Evolutionary conservation across 2,113 vertebrate genomes (phyloP).

Genomic region (Gopherus evgoodei): DNA sequence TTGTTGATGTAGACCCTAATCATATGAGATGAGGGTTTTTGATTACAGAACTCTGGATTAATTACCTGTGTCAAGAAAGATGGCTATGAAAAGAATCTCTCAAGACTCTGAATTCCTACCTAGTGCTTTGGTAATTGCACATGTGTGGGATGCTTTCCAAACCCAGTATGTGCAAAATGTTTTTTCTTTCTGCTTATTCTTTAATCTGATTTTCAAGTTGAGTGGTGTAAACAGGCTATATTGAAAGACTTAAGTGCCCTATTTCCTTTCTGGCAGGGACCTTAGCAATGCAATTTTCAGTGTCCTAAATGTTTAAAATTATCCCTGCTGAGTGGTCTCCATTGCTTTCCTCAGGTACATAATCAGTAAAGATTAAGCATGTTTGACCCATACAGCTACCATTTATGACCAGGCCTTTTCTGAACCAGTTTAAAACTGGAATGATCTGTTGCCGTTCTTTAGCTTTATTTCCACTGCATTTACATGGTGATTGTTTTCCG

Average conservation of each 20-base stretch:
- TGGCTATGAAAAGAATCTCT: neutral
- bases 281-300: neutral
- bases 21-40: neutral
- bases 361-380: neutral
- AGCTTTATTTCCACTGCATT: neutral
- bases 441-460: neutral
- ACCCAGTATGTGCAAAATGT: neutral
- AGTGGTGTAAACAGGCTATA: neutral
- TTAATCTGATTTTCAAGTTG: neutral
- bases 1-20: neutral
- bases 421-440: neutral
- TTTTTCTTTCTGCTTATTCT: neutral
- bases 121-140: neutral
- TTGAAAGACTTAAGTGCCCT: neutral
- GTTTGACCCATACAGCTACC: neutral
- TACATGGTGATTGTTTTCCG: rapidly evolving
- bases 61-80: neutral
- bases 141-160: neutral
- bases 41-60: neutral
- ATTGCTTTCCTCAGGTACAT: neutral
- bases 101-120: neutral
- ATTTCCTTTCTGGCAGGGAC: neutral
- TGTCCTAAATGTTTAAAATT: neutral
- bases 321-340: neutral
- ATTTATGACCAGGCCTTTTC: neutral